A percentile compares a stretch with the other conserved stretches of the same genome.
Evolutionary conservation across 2,888 invertebrate species (phyloP).

Genomic region (Nephrotoma flavescens): DNA sequence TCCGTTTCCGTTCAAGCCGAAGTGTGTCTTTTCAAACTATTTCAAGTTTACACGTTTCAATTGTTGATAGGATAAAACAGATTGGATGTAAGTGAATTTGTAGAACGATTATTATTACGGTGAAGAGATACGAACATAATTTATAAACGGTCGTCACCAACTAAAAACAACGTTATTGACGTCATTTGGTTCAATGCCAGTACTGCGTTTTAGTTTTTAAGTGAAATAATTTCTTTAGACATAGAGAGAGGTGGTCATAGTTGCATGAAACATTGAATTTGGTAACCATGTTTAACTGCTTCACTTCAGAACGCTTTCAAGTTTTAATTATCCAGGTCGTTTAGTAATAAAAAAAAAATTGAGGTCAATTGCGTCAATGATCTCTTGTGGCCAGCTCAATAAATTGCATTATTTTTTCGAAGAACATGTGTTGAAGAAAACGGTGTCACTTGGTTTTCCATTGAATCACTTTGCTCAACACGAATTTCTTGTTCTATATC

Average conservation of each 20-base stretch:
- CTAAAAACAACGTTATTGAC: neutral
- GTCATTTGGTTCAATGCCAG: neutral
- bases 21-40: too few species aligned
- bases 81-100: too few species aligned
- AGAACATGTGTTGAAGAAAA: neutral
- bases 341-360: neutral
- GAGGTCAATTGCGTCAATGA: neutral
- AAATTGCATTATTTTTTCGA: neutral
- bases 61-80: too few species aligned
- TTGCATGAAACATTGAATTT: too few species aligned
- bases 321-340: too few species aligned
- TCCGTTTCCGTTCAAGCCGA: too few species aligned
- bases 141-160: neutral
- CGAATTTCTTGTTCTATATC: neutral
- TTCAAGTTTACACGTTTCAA: too few species aligned
- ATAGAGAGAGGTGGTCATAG: too few species aligned
- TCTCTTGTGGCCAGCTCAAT: neutral
- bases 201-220: neutral
- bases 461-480: neutral
- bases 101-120: neutral
- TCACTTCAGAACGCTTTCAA: too few species aligned
- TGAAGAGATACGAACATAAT: too few species aligned
- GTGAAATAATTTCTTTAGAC: too few species aligned
- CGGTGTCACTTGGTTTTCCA: neutral
- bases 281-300: too few species aligned